phyloP scores from a whole-genome alignment of 2,113 vertebrate species.

The Sigmodon hispidus region DNA sequence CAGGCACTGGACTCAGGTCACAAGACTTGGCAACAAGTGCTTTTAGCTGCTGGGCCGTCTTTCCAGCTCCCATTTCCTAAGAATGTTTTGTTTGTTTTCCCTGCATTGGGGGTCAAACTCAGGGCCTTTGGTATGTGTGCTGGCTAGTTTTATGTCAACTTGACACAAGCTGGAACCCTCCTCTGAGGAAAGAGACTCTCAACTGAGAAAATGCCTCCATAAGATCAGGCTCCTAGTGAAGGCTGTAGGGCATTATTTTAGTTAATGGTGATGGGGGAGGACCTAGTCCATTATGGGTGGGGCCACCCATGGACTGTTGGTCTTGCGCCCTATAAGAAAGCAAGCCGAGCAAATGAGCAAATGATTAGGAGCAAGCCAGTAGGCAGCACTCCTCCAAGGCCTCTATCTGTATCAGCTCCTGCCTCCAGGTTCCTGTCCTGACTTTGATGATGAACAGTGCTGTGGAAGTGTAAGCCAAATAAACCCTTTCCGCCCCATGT shows the following conservation, averaged over 20 bases:
- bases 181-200: not conserved
- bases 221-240: not conserved
- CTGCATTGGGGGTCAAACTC: not conserved
- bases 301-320: not conserved
- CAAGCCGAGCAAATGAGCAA: not conserved
- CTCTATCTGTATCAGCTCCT: not conserved
- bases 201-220: not conserved
- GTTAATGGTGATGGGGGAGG: not conserved
- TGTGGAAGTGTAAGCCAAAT: not conserved
- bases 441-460: not conserved
- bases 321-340: not conserved
- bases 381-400: not conserved
- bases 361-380: not conserved
- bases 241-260: not conserved
- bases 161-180: too few species aligned
- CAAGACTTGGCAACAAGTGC: not conserved
- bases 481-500: not conserved
- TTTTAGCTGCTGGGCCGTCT: not conserved
- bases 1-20: not conserved
- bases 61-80: not conserved
- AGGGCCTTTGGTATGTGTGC: not conserved
- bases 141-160: not conserved
- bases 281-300: not conserved
- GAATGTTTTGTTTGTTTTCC: not conserved
- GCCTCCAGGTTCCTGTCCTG: not conserved